Base-by-base conservation (phyloP, 2,113 vertebrate genomes). In the Nesogale talazaci region DNA sequence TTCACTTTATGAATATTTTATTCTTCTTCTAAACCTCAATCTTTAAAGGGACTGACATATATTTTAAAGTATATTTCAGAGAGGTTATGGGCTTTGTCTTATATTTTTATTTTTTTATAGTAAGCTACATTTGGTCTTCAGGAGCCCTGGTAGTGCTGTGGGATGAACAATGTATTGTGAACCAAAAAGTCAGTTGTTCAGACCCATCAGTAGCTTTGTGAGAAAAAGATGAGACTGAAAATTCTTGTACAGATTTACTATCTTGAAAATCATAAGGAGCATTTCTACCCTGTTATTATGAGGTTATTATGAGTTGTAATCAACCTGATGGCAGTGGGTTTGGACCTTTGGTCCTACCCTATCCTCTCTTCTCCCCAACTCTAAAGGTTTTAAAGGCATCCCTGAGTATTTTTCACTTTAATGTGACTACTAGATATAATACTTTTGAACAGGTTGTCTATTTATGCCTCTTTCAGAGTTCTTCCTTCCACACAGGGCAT, bases 1-100 rank as follows among this genome's bases (percentile, higher is more conserved):
- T 23, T 92, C 90, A 96, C 95, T 96, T 96, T 94, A 89, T 95
- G 80, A 67, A 92, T 92, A 90, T n/a, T 94, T 95, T 95, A 93
- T 88, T 61, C 57, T 96, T 93, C 93, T 92, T 93, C 95, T 96
- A 96, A 96, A 92, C 88, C 92, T 92, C 86, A 52, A 88, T 94
- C 93, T 95, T 88, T n/a, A 84, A 95, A 81, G 94, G 88, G 86
- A 95, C 46, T 52, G 86, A 52, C 67, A 79, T 90, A 94, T 94
- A 88, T 94, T 89, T 96, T 86, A 77, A 92, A 61, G 86, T 95
- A 90, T 96, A 93, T 95, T 95, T 96, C 52, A 89, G 57, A 69
- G 86, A 52, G 29, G 75, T 84, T 85, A 86, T 57, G 38, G 36
- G 27, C 74, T 94, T 90, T 93, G 92, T 90, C 86, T 95, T 89